Evolutionary conservation across 2,797 vertebrate species (phyloP).

Genomic region (Clarias fuscus): DNA sequence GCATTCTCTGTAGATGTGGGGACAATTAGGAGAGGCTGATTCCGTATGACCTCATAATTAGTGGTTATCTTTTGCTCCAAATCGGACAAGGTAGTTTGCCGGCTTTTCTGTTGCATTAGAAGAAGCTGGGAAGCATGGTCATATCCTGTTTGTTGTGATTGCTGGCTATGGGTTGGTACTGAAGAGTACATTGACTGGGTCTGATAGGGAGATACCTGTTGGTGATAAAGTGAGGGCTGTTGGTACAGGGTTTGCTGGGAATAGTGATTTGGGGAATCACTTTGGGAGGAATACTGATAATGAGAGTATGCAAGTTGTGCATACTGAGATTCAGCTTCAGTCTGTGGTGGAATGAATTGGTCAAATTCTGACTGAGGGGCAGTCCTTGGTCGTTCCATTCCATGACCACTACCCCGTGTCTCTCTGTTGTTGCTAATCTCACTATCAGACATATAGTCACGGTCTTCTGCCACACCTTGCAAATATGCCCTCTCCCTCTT

Average conservation of each 20-base stretch:
- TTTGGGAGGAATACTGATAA: slow-evolving; percentile 92
- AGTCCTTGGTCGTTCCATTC: slow-evolving; percentile 91
- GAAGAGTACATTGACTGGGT: slow-evolving; percentile 83
- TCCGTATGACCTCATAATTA: slow-evolving; percentile 94
- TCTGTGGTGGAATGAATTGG: slow-evolving; percentile 93
- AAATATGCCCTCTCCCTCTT: slow-evolving; percentile 97
- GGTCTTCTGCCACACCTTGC: slow-evolving; percentile 97
- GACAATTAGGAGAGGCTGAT: slow-evolving; percentile 94
- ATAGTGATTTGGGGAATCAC: slow-evolving; percentile 89
- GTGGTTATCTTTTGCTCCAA: slow-evolving; percentile 93
- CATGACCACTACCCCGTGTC: slow-evolving; percentile 82
- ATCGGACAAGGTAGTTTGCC: slow-evolving; percentile 85
- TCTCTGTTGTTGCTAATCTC: slow-evolving; percentile 95
- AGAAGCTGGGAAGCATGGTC: slow-evolving; percentile 89
- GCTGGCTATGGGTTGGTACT: slow-evolving; percentile 84
- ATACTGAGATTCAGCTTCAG: slow-evolving; percentile 91
- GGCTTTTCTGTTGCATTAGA: slow-evolving; percentile 89
- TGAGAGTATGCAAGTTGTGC: slow-evolving; percentile 91
- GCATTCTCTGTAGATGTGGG: slow-evolving; percentile 88
- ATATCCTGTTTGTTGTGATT: slow-evolving; percentile 84
- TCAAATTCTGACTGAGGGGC: slow-evolving; percentile 95
- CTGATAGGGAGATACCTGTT: slow-evolving; percentile 92
- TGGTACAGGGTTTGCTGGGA: slow-evolving; percentile 90
- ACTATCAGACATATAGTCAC: slow-evolving; percentile 99
- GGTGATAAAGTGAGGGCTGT: slow-evolving; percentile 90